These are phyloP conservation scores for Lucilia sericata DNA, from an alignment of 1,140 invertebrate species.

Conservation along the genomic window DNA sequence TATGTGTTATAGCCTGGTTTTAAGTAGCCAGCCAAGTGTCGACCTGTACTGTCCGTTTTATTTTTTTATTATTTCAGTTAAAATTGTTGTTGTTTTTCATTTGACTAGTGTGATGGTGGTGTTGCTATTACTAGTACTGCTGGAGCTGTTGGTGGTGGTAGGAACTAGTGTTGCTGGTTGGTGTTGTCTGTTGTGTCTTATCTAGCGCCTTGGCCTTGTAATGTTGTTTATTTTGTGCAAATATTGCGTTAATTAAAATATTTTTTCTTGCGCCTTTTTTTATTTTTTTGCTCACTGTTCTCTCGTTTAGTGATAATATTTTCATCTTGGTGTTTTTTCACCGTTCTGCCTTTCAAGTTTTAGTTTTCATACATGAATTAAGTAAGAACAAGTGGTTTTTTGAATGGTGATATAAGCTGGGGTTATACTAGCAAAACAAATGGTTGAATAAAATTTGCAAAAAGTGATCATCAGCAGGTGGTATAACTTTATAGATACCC, in stretches of 20 bases:
- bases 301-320: slow-evolving; percentile 41
- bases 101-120: neutral
- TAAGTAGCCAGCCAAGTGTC: slow-evolving; percentile 32
- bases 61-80: neutral
- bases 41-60: slow-evolving; percentile 33
- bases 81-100: neutral
- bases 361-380: slow-evolving; percentile 17
- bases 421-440: neutral
- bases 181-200: slow-evolving; percentile 66
- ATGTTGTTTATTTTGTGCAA: slow-evolving; percentile 68
- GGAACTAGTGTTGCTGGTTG: neutral
- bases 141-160: neutral
- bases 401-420: neutral
- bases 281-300: slow-evolving; percentile 54
- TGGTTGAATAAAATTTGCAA: neutral
- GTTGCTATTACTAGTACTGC: neutral
- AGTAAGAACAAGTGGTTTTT: slow-evolving; percentile 13
- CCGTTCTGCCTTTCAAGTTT: neutral
- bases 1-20: slow-evolving; percentile 26
- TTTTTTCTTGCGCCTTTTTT: slow-evolving; percentile 66
- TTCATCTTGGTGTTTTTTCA: slow-evolving; percentile 15
- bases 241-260: slow-evolving; percentile 69
- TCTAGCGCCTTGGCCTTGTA: slow-evolving; percentile 68
- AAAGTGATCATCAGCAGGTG: neutral
- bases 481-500: neutral